Base-by-base conservation (phyloP, 2,888 invertebrate genomes). In the Leucophenga maculata region DNA sequence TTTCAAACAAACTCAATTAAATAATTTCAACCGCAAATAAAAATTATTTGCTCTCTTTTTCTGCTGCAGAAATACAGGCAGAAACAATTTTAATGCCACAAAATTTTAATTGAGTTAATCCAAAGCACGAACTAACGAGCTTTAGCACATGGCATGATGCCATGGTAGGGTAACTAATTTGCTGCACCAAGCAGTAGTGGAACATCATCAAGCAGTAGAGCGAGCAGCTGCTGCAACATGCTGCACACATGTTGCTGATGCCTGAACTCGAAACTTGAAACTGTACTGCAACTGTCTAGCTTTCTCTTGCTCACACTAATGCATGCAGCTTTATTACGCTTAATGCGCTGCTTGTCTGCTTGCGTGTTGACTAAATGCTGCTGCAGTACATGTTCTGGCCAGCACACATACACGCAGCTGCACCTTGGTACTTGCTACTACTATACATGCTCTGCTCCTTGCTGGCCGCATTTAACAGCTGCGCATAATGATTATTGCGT, bases 1-100 rank as follows among this genome's bases (percentile, higher is more conserved):
- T 80, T 81, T 80, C 77, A 74, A 80, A 83, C 83, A 80, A 80
- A 83, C 80, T 81, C 80, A 80, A 83, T 80, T 80, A 80, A 83
- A 83, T 83, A 83, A 81, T 80, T 81, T 77, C 73, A 74, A 75
- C 75, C 76, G 67, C 74, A 83, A 79, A 83, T 79, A 80, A 83
- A 83, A 73, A 83, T 81, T 46, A 31, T 68, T 65, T 54, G 52
- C 50, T 6, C n/a, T 50, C 6, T 6, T 18, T 50, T 50, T 48
- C 48, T 13, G 11, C 4, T 48, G n/a, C n/a, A 50, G n/a, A 50
- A 50, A 6, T n/a, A 4, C 6, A 50, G 18, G n/a, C 50, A 50
- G 6, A 16, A n/a, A 50, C 77, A 78, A 68, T 83, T 77, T 79
- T 75, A 78, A 77, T 74, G 69, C 78, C 78, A 74, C 82, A 83